Evolutionary conservation across 1,140 invertebrate genomes (phyloP).

Genomic region (Drosophila funebris): DNA sequence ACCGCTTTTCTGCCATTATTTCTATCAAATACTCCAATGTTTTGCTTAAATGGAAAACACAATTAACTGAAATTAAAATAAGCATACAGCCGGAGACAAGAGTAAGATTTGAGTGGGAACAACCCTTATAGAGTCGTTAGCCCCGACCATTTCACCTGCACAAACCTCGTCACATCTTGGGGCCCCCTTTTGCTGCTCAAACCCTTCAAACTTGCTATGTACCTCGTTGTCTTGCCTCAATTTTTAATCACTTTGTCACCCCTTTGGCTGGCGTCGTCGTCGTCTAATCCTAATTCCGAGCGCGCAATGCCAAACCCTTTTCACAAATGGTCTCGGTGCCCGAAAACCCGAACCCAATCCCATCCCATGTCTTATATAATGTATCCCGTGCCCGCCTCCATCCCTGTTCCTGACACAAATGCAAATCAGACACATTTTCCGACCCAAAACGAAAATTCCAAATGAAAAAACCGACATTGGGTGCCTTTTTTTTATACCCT

Average conservation of each 20-base stretch:
- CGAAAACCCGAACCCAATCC: background rate
- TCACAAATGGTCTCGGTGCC: conserved; percentile 29
- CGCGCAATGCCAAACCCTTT: conserved; percentile 62
- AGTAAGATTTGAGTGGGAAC: conserved; percentile 30
- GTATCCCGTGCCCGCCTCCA: background rate
- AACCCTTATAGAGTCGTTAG: conserved; percentile 57
- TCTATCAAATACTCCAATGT: conserved; percentile 73
- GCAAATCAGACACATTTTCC: conserved; percentile 75
- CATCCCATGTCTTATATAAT: background rate
- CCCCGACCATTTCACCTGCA: conserved; percentile 57
- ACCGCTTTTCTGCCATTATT: conserved; percentile 71
- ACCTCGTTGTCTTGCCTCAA: conserved; percentile 47
- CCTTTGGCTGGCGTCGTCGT: conserved; percentile 41
- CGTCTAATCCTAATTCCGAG: conserved; percentile 50
- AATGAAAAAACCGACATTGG: conserved; percentile 49
- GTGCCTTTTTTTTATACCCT: conserved; percentile 21
- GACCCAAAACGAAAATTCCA: conserved; percentile 65
- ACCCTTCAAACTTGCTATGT: conserved; percentile 9
- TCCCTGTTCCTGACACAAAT: conserved; percentile 44
- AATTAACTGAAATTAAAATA: conserved; percentile 82
- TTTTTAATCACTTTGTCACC: conserved; percentile 81
- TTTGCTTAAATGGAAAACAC: conserved; percentile 70
- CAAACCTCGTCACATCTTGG: conserved; percentile 54
- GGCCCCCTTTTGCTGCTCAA: conserved; percentile 6
- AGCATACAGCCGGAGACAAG: conserved; percentile 43